Evolutionary conservation across 1,140 invertebrate genomes (phyloP).

Genomic region (Ceratina japonica): DNA sequence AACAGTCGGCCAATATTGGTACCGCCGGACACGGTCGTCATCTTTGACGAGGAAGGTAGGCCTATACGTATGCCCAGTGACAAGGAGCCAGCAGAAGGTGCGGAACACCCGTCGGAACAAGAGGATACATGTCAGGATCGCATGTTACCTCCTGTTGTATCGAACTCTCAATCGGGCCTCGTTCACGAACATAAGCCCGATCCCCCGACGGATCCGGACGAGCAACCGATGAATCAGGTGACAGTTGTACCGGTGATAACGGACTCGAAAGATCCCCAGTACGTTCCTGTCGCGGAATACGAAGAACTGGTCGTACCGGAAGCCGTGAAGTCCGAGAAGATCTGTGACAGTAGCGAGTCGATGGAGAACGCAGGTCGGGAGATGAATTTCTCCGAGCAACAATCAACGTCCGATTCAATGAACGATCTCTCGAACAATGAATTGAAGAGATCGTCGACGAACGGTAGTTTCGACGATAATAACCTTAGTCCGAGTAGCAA

Average conservation of each 20-base stretch:
- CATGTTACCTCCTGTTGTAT: slow-evolving; percentile 4
- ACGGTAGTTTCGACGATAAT: slow-evolving; percentile 61
- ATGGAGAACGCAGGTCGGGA: slow-evolving; percentile 16
- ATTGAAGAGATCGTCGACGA: slow-evolving; percentile 60
- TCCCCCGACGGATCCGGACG: slow-evolving; percentile 7
- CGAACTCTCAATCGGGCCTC: slow-evolving; percentile 34
- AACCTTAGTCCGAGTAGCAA: slow-evolving; percentile 51
- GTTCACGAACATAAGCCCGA: slow-evolving; percentile 33
- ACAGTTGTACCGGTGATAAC: slow-evolving; percentile 33
- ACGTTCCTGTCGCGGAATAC: slow-evolving; percentile 42
- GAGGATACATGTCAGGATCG: slow-evolving; percentile 33
- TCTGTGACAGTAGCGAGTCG: slow-evolving; percentile 30
- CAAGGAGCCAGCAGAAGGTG: slow-evolving; percentile 3
- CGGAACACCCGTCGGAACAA: slow-evolving; percentile 13
- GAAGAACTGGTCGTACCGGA: slow-evolving; percentile 47
- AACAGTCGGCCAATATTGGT: slow-evolving; percentile 53
- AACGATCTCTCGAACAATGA: slow-evolving; percentile 65
- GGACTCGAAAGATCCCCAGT: slow-evolving; percentile 31
- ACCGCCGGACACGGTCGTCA: slow-evolving; percentile 60
- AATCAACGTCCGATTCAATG: slow-evolving; percentile 67
- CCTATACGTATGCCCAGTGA: slow-evolving; percentile 61
- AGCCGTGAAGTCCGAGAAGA: slow-evolving; percentile 29
- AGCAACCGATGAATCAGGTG: slow-evolving; percentile 42
- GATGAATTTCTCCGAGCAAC: slow-evolving; percentile 41
- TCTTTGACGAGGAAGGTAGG: slow-evolving; percentile 68